These are phyloP conservation scores for Nephila pilipes DNA, from an alignment of 1,140 invertebrate genomes.

Conservation along the genomic window DNA sequence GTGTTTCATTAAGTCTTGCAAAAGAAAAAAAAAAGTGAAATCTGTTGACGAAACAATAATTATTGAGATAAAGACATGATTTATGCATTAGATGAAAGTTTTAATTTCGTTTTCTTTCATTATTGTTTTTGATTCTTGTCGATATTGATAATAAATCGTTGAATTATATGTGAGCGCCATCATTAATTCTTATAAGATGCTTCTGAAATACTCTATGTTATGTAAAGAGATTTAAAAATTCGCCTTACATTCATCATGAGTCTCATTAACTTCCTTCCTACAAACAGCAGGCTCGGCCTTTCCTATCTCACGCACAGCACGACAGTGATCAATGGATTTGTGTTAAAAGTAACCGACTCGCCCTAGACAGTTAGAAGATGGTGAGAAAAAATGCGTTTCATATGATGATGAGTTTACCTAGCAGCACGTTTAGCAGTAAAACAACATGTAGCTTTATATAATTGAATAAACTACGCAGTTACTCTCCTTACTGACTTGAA, in stretches of 20 bases:
- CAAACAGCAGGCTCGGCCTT: slow-evolving; percentile 49
- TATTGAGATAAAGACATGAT: too few species aligned
- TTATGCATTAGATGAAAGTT: too few species aligned
- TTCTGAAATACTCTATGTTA: background rate
- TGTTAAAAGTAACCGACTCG: background rate
- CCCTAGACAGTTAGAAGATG: background rate
- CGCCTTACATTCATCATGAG: slow-evolving; percentile 36
- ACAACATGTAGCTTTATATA: background rate
- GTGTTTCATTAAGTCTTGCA: too few species aligned
- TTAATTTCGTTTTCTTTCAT: too few species aligned
- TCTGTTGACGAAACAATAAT: too few species aligned
- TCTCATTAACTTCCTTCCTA: slow-evolving; percentile 44
- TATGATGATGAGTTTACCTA: slow-evolving; percentile 8
- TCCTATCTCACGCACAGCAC: slow-evolving; percentile 52
- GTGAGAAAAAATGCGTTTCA: background rate
- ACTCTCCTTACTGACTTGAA: background rate
- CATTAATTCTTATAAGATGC: too few species aligned
- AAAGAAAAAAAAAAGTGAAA: too few species aligned
- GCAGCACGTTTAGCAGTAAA: background rate
- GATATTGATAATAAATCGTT: too few species aligned
- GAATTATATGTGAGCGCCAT: too few species aligned
- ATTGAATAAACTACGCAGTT: background rate
- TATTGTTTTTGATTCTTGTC: too few species aligned
- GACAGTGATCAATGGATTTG: slow-evolving; percentile 17
- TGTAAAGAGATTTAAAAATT: background rate